Conservation (phyloP, 1,140 invertebrate species). For the Chironomus striatipennis region DNA sequence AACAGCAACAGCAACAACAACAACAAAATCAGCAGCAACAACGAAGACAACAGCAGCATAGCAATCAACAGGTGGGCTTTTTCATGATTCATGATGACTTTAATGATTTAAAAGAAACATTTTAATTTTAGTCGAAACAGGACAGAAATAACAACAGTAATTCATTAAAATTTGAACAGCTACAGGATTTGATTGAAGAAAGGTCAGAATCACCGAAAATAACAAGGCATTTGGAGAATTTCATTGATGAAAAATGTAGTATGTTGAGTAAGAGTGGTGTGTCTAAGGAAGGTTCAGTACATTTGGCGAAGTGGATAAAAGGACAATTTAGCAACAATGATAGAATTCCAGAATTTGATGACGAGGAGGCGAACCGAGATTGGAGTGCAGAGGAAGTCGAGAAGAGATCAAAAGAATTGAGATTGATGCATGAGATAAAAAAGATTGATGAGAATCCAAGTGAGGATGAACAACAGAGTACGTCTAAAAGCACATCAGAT, state of each 20-base stretch:
- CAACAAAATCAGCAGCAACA: background rate
- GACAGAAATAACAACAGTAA: background rate
- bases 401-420: slow-evolving; percentile 55
- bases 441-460: slow-evolving; percentile 38
- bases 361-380: slow-evolving; percentile 47
- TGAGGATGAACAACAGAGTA: slow-evolving; percentile 47
- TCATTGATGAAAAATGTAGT: slow-evolving; percentile 51
- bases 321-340: slow-evolving; percentile 43
- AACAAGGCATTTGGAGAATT: slow-evolving; percentile 44
- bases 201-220: slow-evolving; percentile 10
- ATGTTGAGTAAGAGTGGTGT: slow-evolving; percentile 48
- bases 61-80: slow-evolving; percentile 30
- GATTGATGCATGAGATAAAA: slow-evolving; percentile 44
- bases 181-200: slow-evolving; percentile 6
- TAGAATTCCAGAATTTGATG: slow-evolving; percentile 35
- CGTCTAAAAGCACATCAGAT: slow-evolving; percentile 59
- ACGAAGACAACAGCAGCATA: background rate
- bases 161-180: background rate
- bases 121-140: background rate
- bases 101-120: background rate
- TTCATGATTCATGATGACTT: slow-evolving; percentile 9
- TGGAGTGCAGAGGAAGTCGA: slow-evolving; percentile 63
- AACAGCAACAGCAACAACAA: slow-evolving; percentile 17
- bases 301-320: slow-evolving; percentile 61
- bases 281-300: slow-evolving; percentile 48